phyloP scores from a whole-genome alignment of 2,888 invertebrate species.

The Oscheius onirici region DNA sequence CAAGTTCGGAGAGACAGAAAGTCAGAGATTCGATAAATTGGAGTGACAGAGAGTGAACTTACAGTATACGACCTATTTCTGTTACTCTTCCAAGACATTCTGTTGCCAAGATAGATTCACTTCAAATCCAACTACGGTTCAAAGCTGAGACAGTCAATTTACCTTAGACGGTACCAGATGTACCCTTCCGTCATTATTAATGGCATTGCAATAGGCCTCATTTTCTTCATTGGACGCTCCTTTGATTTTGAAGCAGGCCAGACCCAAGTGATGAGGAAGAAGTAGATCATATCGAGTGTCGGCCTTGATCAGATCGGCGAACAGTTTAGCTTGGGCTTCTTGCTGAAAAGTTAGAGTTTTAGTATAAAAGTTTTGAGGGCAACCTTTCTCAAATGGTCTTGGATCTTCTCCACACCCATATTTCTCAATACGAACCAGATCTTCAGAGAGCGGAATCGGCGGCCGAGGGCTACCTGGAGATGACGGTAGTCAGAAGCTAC shows the following conservation, averaged over 20 bases:
- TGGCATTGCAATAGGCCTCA: slow-evolving; percentile 71
- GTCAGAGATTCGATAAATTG: background rate
- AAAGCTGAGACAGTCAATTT: too few species aligned
- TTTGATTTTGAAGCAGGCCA: slow-evolving; percentile 89
- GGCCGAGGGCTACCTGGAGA: slow-evolving; percentile 81
- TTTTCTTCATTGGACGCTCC: slow-evolving; percentile 70
- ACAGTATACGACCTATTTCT: too few species aligned
- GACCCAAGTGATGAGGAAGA: slow-evolving; percentile 86
- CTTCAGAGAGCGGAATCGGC: slow-evolving; percentile 92
- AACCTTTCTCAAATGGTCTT: slow-evolving; percentile 86
- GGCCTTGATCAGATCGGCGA: slow-evolving; percentile 79
- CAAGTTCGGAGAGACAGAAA: background rate
- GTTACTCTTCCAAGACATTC: too few species aligned
- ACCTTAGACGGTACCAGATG: slow-evolving; percentile 73
- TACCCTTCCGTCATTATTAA: slow-evolving; percentile 74
- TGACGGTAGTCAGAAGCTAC: slow-evolving; percentile 71
- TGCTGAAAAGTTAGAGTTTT: too few species aligned
- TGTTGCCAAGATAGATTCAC: too few species aligned
- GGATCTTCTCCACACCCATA: slow-evolving; percentile 90
- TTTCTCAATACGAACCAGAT: slow-evolving; percentile 95
- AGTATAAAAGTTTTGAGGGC: too few species aligned
- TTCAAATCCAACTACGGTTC: too few species aligned
- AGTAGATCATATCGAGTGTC: slow-evolving; percentile 85
- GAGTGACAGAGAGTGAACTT: too few species aligned
- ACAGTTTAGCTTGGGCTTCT: slow-evolving; percentile 80